phyloP scores from a whole-genome alignment of 2,888 invertebrate genomes.

The Chesias legatella region DNA sequence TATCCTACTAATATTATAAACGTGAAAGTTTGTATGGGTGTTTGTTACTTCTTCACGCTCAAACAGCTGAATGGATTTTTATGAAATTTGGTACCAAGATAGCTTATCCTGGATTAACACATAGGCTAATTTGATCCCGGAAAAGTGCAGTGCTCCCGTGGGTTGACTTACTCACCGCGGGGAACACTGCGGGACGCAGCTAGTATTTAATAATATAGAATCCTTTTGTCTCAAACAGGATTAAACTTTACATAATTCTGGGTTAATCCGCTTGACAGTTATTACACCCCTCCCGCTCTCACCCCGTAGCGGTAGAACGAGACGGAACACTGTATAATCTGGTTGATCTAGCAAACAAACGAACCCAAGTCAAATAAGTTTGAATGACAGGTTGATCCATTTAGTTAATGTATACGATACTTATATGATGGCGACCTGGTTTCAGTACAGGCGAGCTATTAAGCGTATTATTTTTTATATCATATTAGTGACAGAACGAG shows the following conservation, averaged over 20 bases:
- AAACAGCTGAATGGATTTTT: too few relatives aligned
- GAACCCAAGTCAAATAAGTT: constrained; percentile 30
- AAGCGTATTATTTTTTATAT: too few relatives aligned
- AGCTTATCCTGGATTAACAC: too few relatives aligned
- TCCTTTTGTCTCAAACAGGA: constrained; percentile 10
- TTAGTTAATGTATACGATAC: constrained; percentile 23
- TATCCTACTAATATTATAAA: too few relatives aligned
- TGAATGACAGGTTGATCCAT: constrained; percentile 42
- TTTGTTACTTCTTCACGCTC: too few relatives aligned
- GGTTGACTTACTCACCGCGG: too few relatives aligned
- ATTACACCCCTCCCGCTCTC: constrained; percentile 2
- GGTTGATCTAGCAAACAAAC: constrained; percentile 28
- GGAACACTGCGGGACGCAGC: too few relatives aligned
- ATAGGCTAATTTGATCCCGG: too few relatives aligned
- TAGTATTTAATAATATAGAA: neutral
- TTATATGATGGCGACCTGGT: constrained; percentile 8
- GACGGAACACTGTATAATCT: constrained; percentile 14
- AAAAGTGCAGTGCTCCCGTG: too few relatives aligned
- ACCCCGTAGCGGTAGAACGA: constrained; percentile 6
- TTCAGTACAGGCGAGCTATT: constrained; percentile 16
- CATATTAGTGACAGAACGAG: too few relatives aligned
- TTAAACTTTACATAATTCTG: constrained; percentile 7
- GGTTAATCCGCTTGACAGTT: constrained; percentile 10
- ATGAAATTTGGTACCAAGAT: too few relatives aligned
- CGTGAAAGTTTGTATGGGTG: too few relatives aligned